A percentile compares a stretch with the other conserved stretches of the same genome.
phyloP scores from a whole-genome alignment of 2,888 invertebrate species.

The Temnothorax unifasciatus region DNA sequence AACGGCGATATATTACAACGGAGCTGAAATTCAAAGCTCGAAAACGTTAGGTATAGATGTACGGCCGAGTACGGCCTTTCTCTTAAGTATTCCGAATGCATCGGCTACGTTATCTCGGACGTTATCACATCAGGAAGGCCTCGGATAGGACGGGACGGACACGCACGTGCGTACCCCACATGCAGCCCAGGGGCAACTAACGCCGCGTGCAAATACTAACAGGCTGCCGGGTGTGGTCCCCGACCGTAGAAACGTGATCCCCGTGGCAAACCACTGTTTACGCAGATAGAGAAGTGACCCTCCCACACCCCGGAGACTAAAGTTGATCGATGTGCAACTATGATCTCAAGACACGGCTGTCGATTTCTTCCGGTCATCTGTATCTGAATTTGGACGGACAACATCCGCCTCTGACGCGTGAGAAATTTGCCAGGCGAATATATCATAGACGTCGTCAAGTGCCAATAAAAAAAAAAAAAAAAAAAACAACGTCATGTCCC shows the following conservation, averaged over 20 bases:
- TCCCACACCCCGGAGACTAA: constrained; percentile 46
- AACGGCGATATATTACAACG: neutral
- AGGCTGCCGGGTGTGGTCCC: constrained; percentile 78
- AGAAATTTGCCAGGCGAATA: constrained; percentile 55
- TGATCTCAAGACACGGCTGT: constrained; percentile 75
- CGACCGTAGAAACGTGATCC: constrained; percentile 82
- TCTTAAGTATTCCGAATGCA: constrained; percentile 60
- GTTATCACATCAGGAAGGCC: constrained; percentile 75
- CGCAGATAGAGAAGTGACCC: constrained; percentile 76
- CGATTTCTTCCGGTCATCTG: constrained; percentile 70
- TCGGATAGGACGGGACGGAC: constrained; percentile 56
- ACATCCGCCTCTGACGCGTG: constrained; percentile 63
- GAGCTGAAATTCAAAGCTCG: neutral
- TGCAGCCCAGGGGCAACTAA: constrained; percentile 70
- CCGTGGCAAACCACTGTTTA: constrained; percentile 84
- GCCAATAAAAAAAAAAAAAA: constrained; percentile 70
- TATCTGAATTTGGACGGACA: neutral
- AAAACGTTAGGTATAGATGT: constrained; percentile 44
- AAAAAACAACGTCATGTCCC: constrained; percentile 40
- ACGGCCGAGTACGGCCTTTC: neutral
- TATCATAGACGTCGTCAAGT: constrained; percentile 34
- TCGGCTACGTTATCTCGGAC: constrained; percentile 69
- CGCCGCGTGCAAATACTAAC: constrained; percentile 79
- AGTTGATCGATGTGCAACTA: constrained; percentile 81
- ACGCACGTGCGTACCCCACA: constrained; percentile 78